Percentiles rank a stretch among this genome's conserved stretches.
Evolutionary conservation across 2,113 vertebrate genomes (phyloP).

Genomic region (Hippocampus zosterae): DNA sequence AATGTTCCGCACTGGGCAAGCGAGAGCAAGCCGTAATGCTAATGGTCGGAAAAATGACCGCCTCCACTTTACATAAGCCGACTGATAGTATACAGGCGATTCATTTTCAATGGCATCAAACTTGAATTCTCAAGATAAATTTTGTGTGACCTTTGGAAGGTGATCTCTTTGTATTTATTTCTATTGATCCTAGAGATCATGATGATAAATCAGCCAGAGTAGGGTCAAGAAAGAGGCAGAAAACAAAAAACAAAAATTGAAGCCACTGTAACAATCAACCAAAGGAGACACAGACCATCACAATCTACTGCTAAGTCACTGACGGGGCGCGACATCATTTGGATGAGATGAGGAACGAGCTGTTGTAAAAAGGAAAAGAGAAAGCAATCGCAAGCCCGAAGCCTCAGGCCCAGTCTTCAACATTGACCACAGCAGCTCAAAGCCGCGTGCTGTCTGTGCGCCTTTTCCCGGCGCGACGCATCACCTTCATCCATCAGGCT

Average conservation of each 20-base stretch:
- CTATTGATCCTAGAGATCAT: background rate
- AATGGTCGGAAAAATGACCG: too few species aligned
- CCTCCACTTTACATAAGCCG: too few species aligned
- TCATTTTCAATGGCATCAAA: too few species aligned
- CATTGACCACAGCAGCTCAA: slow-evolving; percentile 14
- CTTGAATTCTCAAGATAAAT: too few species aligned
- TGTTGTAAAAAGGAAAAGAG: background rate
- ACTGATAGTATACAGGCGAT: too few species aligned
- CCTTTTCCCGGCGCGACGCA: slow-evolving; percentile 21
- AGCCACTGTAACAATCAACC: slow-evolving; percentile 8
- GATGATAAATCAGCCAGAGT: background rate
- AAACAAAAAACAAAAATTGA: too few species aligned
- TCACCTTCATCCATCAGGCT: slow-evolving; percentile 9
- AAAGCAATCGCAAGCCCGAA: background rate
- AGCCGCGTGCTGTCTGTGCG: background rate
- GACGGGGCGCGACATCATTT: background rate
- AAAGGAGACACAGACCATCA: slow-evolving; percentile 3
- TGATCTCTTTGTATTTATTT: too few species aligned
- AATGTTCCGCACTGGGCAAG: too few species aligned
- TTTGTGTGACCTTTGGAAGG: too few species aligned
- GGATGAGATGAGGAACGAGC: slow-evolving; percentile 1
- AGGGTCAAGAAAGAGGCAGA: background rate
- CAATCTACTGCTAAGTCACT: slow-evolving; percentile 1
- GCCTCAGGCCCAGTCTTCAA: background rate
- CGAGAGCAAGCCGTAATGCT: too few species aligned